Percentiles rank a stretch among this genome's conserved stretches.
Evolutionary conservation across 2,113 vertebrate species (phyloP).

Genomic region (Tragelaphus strepsiceros): DNA sequence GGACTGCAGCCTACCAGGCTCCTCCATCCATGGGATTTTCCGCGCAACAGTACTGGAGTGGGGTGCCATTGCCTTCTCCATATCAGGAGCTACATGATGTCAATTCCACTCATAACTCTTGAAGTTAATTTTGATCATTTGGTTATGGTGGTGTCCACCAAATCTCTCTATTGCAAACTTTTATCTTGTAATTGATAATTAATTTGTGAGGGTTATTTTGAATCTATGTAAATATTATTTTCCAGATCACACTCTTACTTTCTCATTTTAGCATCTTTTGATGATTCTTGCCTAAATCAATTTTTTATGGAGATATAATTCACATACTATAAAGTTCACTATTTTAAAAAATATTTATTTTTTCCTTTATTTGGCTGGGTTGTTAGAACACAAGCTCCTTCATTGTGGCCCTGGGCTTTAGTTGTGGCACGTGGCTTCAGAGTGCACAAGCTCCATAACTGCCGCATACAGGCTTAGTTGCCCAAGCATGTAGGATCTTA

Average conservation of each 20-base stretch:
- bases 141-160: background rate
- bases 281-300: background rate
- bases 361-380: background rate
- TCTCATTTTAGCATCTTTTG: background rate
- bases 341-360: background rate
- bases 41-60: too few relatives aligned
- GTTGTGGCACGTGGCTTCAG: background rate
- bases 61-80: too few relatives aligned
- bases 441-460: background rate
- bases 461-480: background rate
- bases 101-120: background rate
- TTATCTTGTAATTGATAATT: background rate
- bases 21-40: too few relatives aligned
- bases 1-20: too few relatives aligned
- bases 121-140: background rate
- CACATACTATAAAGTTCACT: background rate
- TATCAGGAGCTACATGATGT: background rate
- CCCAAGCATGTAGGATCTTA: background rate
- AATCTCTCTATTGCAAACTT: background rate
- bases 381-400: background rate
- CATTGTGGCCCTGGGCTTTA: background rate
- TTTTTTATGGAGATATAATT: background rate
- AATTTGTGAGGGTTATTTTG: background rate
- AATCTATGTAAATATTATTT: background rate
- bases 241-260: background rate